Base-by-base conservation (phyloP, 2,113 vertebrate genomes). In the Fregata magnificens region DNA sequence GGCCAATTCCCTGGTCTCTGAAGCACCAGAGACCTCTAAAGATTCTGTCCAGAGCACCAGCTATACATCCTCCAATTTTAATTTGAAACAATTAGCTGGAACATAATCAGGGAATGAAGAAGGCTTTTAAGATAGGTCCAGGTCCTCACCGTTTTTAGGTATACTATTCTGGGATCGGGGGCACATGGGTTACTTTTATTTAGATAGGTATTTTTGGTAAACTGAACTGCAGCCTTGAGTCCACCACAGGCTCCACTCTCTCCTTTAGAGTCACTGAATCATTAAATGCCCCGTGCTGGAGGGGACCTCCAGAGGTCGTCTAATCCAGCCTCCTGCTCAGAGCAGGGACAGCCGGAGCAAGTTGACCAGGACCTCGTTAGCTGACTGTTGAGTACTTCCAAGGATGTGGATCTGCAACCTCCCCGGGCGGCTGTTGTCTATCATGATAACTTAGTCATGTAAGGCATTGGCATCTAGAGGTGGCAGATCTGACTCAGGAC, bases 81-180 rank as follows among this genome's bases (percentile, higher is more conserved):
- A 77, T n/a, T 31, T 2, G 9, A 72, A 88, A 44, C 10, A n/a
- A 21, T 82, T 62, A 62, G 5, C 34, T 73, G 44, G 40, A 91
- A 61, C 22, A 29, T 11, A 73, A 61, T 34, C 31, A 83, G 49
- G 50, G 25, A 69, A 88, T 13, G 6, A 69, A 61, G 47, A 47
- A 32, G 11, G 3, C 2, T 65, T 93, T 72, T 67, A 67, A 10
- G n/a, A 44, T 16, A 67, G 4, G 13, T 58, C 21, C 36, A 66
- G 19, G 10, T 67, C 47, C 42, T 76, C 32, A 40, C 6, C 6
- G 28, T 44, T 82, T 88, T 52, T 84, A 91, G 15, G 16, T 50
- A 69, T 19, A 13, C n/a, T 63, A 19, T 32, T 72, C 1, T 5
- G 24, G 5, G 26, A 40, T 44, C 10, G 28, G 15, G 0, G 1